A percentile compares a stretch with the other conserved stretches of the same genome.
Evolutionary conservation across 2,888 invertebrate species (phyloP).

Genomic region (Chloroclysta siterata): DNA sequence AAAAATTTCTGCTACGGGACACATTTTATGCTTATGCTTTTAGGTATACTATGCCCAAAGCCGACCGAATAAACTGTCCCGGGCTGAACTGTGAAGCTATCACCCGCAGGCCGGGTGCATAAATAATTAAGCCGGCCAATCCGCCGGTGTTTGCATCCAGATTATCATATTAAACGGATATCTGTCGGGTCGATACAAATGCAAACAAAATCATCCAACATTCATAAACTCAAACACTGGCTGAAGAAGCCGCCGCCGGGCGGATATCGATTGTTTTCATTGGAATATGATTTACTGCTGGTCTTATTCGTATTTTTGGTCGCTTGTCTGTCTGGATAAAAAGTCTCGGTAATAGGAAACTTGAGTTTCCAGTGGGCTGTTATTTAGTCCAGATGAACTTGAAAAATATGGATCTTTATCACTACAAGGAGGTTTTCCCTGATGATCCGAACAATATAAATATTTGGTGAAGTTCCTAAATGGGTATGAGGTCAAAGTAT

Average conservation of each 20-base stretch:
- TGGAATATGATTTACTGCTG: slow-evolving; percentile 24
- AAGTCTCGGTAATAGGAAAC: neutral
- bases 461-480: too few species aligned
- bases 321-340: slow-evolving; percentile 2
- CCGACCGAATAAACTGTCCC: slow-evolving; percentile 72
- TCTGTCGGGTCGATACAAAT: slow-evolving; percentile 70
- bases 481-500: too few species aligned
- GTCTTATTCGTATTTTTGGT: slow-evolving; percentile 13
- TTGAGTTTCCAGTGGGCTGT: neutral
- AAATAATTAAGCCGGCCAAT: slow-evolving; percentile 82
- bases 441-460: too few species aligned
- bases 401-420: neutral
- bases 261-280: slow-evolving; percentile 31
- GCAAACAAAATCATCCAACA: slow-evolving; percentile 80
- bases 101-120: slow-evolving; percentile 76
- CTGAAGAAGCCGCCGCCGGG: slow-evolving; percentile 49
- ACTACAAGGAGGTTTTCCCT: too few species aligned
- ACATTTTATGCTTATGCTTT: slow-evolving; percentile 4
- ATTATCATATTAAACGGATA: slow-evolving; percentile 85
- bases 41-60: slow-evolving; percentile 11
- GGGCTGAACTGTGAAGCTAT: slow-evolving; percentile 62
- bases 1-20: slow-evolving; percentile 34
- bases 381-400: neutral
- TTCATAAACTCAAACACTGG: slow-evolving; percentile 70
- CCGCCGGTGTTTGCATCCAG: slow-evolving; percentile 82